Percentiles rank a stretch among this genome's conserved stretches.
Evolutionary conservation across 37 sponge, comb jelly and placozoan species (phyloP).

Genomic region (Ianthella basta): DNA sequence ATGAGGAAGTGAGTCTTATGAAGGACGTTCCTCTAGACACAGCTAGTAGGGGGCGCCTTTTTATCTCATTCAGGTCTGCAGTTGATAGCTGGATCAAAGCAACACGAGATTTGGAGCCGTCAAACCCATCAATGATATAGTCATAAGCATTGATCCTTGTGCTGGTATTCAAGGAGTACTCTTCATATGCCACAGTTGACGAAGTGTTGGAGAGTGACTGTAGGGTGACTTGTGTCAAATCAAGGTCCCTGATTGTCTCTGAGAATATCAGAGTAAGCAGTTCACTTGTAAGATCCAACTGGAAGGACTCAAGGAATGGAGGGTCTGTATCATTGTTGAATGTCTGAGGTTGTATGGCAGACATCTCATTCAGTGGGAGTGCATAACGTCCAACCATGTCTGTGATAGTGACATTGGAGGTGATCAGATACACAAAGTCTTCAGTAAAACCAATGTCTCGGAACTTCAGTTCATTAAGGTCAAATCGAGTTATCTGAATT

Average conservation of each 20-base stretch:
- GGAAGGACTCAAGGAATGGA: slow-evolving; percentile 58
- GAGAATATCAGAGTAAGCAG: slow-evolving; percentile 68
- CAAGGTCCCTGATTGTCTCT: slow-evolving; percentile 72
- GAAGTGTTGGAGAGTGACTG: slow-evolving; percentile 60
- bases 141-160: slow-evolving; percentile 25
- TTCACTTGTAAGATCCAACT: slow-evolving; percentile 69
- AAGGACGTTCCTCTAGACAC: slow-evolving; percentile 57
- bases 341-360: slow-evolving; percentile 21
- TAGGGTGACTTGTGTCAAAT: slow-evolving; percentile 74
- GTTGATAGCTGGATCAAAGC: slow-evolving; percentile 66
- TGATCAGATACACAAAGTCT: slow-evolving; percentile 43
- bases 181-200: neutral
- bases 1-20: slow-evolving; percentile 40
- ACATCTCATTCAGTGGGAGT: slow-evolving; percentile 57
- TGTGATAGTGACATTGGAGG: slow-evolving; percentile 49
- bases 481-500: slow-evolving; percentile 52
- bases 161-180: slow-evolving; percentile 62
- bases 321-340: slow-evolving; percentile 53
- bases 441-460: slow-evolving; percentile 61
- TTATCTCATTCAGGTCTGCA: slow-evolving; percentile 85
- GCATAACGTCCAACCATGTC: slow-evolving; percentile 79
- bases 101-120: slow-evolving; percentile 61
- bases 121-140: slow-evolving; percentile 45
- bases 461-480: slow-evolving; percentile 80
- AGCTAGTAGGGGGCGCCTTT: slow-evolving; percentile 56